phyloP scores from a whole-genome alignment of 2,888 invertebrate species.

The Saturnia japonica region DNA sequence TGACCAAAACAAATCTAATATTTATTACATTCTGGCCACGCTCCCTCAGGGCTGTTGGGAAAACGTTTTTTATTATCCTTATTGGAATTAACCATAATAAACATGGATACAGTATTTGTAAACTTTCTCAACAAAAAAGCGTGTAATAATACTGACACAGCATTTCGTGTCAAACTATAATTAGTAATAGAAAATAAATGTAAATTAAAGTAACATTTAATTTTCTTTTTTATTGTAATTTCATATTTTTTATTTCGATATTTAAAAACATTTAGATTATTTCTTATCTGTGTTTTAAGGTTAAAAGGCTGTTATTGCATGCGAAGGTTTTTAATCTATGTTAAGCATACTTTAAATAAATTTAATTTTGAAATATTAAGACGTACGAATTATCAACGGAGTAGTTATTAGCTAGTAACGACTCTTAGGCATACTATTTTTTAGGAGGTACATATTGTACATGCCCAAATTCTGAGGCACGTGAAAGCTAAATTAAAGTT shows the following conservation, averaged over 20 bases:
- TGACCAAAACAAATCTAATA: not conserved
- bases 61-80: not conserved
- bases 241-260: not conserved
- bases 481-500: not conserved
- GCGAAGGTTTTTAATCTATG: constrained; percentile 2
- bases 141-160: not conserved
- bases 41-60: not conserved
- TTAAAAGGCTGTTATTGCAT: constrained; percentile 6
- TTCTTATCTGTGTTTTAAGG: not conserved
- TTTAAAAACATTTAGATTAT: not conserved
- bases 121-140: not conserved
- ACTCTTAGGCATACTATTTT: not conserved
- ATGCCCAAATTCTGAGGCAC: not conserved
- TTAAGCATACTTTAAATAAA: constrained; percentile 9
- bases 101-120: not conserved
- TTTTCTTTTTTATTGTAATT: constrained; percentile 1
- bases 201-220: not conserved
- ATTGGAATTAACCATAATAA: not conserved
- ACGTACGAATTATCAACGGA: not conserved
- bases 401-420: not conserved
- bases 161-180: not conserved
- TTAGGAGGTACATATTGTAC: not conserved
- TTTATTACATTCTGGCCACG: not conserved
- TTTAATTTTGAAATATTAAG: not conserved
- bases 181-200: not conserved